Evolutionary conservation across 2,113 vertebrate genomes (phyloP), one percentile per base, ranked within the genome.

Genomic region (Cryptomyrus ogoouensis): DNA sequence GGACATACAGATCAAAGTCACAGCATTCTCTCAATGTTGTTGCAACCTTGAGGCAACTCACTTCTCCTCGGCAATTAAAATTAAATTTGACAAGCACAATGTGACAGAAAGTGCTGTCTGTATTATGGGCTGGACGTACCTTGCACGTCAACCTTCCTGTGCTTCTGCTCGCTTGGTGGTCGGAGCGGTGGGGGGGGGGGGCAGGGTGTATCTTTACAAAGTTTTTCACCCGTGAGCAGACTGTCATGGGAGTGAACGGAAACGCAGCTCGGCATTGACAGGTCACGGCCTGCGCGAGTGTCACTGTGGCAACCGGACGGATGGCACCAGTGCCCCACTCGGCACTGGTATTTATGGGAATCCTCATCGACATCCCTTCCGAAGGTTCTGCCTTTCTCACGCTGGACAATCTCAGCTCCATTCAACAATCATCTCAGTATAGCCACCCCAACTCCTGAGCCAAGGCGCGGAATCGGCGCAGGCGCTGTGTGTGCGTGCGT

Each of bases 401-500:
- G 70, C 70, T 17, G 35, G 12, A 77, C 70, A 66, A 66, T 19
- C 31, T 35, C 15, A 5, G 27, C 70, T 77, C 70, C 70, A 35
- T 77, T 35, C 70, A 77, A 35, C 15, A 35, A 15, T 35, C 70
- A 39, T 77, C n/a, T 66, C 62, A 27, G 62, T 66, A 27, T 10
- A 66, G 70, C 31, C 70, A 7, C 31, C 56, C 21, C 70, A 8
- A 19, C 70, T 24, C 70, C 31, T 13, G 9, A 66, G 58, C 8
- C 58, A 62, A 62, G 27, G 31, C 27, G 70, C 35, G 12, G 74
- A 21, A 19, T 19, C 13, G 5, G 15, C 74, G 35, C 74, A 80
- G 74, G 35, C 35, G 31, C 31, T 90, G 90, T 88, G 89, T 87
- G 89, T 62, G 88, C 80, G 77, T 46, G 56, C 49, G 58, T 19